Evolutionary conservation across 2,888 invertebrate species (phyloP).

Genomic region (Ennomos fuscantarius): DNA sequence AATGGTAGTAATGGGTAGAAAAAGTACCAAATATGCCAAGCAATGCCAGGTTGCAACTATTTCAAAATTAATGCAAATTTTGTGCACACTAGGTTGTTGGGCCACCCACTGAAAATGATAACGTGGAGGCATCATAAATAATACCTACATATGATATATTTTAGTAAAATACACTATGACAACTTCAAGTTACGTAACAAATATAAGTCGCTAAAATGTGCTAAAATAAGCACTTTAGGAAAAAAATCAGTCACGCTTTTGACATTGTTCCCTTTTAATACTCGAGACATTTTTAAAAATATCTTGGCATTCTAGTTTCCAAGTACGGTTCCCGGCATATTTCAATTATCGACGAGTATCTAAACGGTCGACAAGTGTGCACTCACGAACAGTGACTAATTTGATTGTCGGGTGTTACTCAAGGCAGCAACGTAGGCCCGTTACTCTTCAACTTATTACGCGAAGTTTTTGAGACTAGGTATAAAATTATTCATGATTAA

Average conservation of each 20-base stretch:
- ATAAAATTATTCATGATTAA: no score
- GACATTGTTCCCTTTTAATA: constrained; percentile 12
- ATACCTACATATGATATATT: no score
- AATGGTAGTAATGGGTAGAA: no score
- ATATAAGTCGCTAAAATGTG: constrained; percentile 5
- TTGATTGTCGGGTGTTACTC: constrained; percentile 67
- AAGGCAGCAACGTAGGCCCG: constrained; percentile 52
- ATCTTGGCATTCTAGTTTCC: constrained; percentile 26
- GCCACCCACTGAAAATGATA: no score
- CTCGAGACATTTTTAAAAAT: constrained; percentile 22
- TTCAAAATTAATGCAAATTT: no score
- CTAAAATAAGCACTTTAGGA: constrained; percentile 4
- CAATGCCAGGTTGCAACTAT: no score
- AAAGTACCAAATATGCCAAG: no score
- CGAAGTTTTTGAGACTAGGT: no score
- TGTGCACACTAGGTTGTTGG: no score
- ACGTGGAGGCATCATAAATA: no score
- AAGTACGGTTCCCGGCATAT: constrained; percentile 28
- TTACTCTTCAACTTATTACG: constrained; percentile 43
- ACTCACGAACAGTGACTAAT: constrained; percentile 70
- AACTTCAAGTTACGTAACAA: no score
- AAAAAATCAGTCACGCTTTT: constrained; percentile 17
- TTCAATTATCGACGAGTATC: constrained; percentile 63
- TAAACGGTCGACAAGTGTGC: constrained; percentile 63
- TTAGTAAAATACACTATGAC: no score